A percentile compares a stretch with the other conserved stretches of the same genome.
Conservation (phyloP, 2,113 vertebrate genomes). For the Ivindomyrus marchei region DNA sequence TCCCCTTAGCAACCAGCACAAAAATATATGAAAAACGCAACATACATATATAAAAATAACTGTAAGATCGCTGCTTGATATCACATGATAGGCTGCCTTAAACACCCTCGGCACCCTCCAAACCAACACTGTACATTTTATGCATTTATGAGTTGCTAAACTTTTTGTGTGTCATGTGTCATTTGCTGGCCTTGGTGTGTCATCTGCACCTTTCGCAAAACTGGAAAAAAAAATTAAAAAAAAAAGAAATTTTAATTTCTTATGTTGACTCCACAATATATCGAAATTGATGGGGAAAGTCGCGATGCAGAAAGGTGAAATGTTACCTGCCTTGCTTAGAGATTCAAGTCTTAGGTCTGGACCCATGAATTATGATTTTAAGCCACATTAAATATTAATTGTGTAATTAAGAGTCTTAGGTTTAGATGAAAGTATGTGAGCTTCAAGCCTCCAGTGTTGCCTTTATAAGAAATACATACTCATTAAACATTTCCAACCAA, state of each 20-base stretch:
- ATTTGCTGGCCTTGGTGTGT: background rate
- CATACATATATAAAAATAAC: background rate
- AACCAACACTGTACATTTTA: background rate
- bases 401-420: background rate
- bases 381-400: background rate
- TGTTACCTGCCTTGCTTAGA: background rate
- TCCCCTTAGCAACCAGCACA: background rate
- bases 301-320: background rate
- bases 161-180: background rate
- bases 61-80: background rate
- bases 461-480: background rate
- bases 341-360: background rate
- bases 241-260: background rate
- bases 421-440: background rate
- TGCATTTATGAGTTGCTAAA: background rate
- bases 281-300: background rate
- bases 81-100: background rate
- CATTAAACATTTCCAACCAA: background rate
- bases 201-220: background rate
- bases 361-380: background rate
- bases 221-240: background rate
- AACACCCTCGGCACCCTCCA: background rate
- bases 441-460: background rate
- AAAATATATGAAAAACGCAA: background rate
- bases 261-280: background rate